Conservation (phyloP, 2,888 invertebrate genomes). For the Plusia festucae region DNA sequence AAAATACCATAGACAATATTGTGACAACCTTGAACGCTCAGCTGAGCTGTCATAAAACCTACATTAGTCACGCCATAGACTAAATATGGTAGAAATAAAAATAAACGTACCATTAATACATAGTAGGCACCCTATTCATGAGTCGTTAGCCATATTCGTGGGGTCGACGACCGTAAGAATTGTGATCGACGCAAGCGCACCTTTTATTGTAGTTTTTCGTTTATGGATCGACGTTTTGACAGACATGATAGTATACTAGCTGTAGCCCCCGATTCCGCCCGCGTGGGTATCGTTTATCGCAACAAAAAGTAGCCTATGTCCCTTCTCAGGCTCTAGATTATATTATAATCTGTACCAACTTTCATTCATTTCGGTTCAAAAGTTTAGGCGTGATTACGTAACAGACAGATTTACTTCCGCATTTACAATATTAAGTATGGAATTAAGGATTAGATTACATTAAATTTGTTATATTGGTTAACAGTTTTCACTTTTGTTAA, state of each 20-base stretch:
- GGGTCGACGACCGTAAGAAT: constrained; percentile 74
- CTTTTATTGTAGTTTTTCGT: constrained; percentile 42
- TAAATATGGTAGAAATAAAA: constrained; percentile 38
- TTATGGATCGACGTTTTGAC: constrained; percentile 14
- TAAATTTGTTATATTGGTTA: neutral
- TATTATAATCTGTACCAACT: no score
- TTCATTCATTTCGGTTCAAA: no score
- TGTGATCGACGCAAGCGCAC: constrained; percentile 69
- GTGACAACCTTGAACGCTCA: neutral
- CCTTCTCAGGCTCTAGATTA: no score
- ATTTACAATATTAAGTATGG: no score
- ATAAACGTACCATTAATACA: constrained; percentile 55
- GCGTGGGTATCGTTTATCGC: no score
- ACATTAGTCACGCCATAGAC: constrained; percentile 26
- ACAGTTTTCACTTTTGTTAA: neutral
- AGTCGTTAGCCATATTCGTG: constrained; percentile 65
- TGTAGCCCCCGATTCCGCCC: no score
- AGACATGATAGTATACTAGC: neutral
- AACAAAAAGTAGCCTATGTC: no score
- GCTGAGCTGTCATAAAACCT: constrained; percentile 27
- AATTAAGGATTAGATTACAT: neutral
- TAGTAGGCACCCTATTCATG: constrained; percentile 74
- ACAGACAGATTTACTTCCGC: no score
- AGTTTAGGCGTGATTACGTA: no score
- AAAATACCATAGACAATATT: neutral